A percentile compares a stretch with the other conserved stretches of the same genome.
These are phyloP conservation scores for Stomatorhinus walkeri DNA, from an alignment of 2,797 vertebrate genomes.

Conservation along the genomic window DNA sequence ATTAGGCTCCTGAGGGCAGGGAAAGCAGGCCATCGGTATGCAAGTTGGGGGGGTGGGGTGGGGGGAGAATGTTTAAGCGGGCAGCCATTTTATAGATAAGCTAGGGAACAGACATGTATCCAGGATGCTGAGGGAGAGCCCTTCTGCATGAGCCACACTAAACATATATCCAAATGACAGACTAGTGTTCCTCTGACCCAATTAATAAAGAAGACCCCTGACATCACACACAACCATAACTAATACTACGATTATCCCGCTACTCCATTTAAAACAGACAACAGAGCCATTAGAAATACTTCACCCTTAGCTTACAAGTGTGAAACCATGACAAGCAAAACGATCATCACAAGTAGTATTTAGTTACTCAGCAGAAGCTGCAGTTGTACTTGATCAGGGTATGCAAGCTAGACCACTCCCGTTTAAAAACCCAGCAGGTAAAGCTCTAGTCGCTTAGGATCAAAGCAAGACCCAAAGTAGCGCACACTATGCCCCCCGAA, in stretches of 20 bases:
- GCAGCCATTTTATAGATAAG: neutral
- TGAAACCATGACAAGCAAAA: neutral
- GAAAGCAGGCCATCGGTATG: neutral
- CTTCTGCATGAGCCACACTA: neutral
- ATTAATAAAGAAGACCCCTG: neutral
- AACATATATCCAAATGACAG: neutral
- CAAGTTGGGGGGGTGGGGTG: neutral
- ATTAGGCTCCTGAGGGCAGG: conserved; percentile 77
- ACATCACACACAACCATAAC: neutral
- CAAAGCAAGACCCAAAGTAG: neutral
- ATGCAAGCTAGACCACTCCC: neutral
- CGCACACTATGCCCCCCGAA: neutral
- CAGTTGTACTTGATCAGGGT: neutral
- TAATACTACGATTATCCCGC: neutral
- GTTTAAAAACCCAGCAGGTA: neutral
- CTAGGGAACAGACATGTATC: neutral
- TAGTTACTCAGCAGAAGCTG: neutral
- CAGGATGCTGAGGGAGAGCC: neutral
- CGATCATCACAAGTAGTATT: neutral
- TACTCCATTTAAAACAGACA: neutral
- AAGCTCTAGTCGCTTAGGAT: neutral
- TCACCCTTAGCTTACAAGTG: neutral
- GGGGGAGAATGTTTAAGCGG: neutral
- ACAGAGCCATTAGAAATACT: neutral
- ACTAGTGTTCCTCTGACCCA: neutral